Base-by-base conservation (phyloP, 2,797 vertebrate genomes). In the Muscicapa striata region DNA sequence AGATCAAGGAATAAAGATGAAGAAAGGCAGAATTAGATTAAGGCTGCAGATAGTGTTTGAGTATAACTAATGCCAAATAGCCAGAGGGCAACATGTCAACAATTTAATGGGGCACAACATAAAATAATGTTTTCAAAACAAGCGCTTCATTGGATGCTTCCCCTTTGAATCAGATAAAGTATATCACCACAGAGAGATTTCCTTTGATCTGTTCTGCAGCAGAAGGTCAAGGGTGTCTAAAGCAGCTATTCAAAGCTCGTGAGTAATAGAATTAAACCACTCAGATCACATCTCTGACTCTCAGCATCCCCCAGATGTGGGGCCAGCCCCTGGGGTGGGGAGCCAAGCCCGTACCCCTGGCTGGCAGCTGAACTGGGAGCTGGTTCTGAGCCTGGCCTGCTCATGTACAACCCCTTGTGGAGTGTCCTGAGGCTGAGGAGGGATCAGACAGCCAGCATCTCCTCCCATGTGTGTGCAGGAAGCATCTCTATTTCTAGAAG, bases 61-160 rank as follows among this genome's bases (percentile, higher is more conserved):
- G 69, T 72, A 36, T 75, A 92, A 80, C 75, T 82, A 89, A 94
- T 89, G 94, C 93, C 96, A 96, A 93, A 92, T 32, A 95, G 81
- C 90, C 89, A 52, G 84, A 87, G 93, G 94, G 90, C 93, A 94
- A 91, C 93, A 72, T 91, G 92, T 93, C 94, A 97, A 94, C 92
- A 94, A 90, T 90, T 90, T 95, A 95, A 95, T 89, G 91, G 84
- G 76, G 87, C 91, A 92, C 40, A 48, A 93, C n/a, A 0, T 91
- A 81, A 95, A 96, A 90, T 77, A 66, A 95, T 91, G 89, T 96
- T 96, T 96, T 89, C 87, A 95, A 95, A 97, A 95, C 90, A 93
- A 91, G 89, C 7, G 15, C 87, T 94, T 95, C 94, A 95, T 82
- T 93, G 92, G 90, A 74, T 70, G 90, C 74, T 90, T 96, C 94